Base-by-base conservation (phyloP, 2,113 vertebrate genomes). In the Ammodytes marinus region DNA sequence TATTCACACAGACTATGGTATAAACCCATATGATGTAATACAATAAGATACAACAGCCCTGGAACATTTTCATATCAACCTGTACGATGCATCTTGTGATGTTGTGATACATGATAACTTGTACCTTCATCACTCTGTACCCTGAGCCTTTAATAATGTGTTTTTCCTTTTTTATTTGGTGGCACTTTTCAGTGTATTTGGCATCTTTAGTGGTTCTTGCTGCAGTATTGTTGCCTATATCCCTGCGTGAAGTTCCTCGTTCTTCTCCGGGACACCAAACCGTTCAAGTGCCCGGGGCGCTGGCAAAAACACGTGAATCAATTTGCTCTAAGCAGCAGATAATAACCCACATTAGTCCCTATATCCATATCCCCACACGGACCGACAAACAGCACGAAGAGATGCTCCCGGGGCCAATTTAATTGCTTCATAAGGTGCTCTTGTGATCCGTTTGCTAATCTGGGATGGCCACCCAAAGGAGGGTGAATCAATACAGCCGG, bases 361-460 rank as follows among this genome's bases (percentile, higher is more conserved):
- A 86, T 78, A 86, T 88, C 68, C 79, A 63, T 86, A 70, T 79
- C 69, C 58, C 58, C 73, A 79, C 66, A 78, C 19, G 46, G 76
- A 76, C 46, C 50, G 63, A 60, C 76, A 83, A 54, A 71, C 58
- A 47, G 69, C 79, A 85, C 42, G 58, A 59, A 86, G 71, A 82
- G 35, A 82, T 84, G 27, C 63, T 86, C 67, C 1, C 0, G 55
- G 83, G 27, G 77, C 70, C 42, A 75, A 84, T 88, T 87, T 9
- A 89, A 88, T 88, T 77, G 84, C 83, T 67, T 69, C 61, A 66
- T 71, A 49, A 81, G 77, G 70, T 83, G 79, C 55, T 74, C 1
- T 27, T 27, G 80, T 84, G 69, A 86, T 86, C 61, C 39, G 79
- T 86, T 90, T 80, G 67, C 64, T 85, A 82, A 91, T 91, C 85